phyloP scores from a whole-genome alignment of 1,140 invertebrate genomes.

The Mylabris phalerata region DNA sequence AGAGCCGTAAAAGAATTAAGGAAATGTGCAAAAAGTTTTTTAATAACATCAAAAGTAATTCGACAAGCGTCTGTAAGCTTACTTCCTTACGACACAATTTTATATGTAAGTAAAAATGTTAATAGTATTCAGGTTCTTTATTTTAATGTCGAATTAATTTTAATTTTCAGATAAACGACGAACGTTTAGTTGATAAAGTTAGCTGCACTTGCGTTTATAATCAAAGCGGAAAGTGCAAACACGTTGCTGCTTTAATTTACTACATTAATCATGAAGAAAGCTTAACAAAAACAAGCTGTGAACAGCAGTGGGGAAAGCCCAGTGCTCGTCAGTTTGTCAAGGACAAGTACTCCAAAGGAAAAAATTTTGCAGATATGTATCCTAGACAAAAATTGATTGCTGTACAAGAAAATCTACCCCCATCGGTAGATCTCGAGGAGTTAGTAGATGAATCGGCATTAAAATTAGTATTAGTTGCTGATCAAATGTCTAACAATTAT shows the following conservation, averaged over 20 bases:
- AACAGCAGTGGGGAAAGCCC: not conserved
- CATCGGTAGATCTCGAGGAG: not conserved
- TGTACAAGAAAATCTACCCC: not conserved
- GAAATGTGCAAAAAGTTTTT: not conserved
- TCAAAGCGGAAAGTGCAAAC: not conserved
- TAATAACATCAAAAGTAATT: not conserved
- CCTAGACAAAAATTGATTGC: not conserved
- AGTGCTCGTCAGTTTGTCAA: not conserved
- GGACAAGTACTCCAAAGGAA: not conserved
- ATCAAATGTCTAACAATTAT: not conserved
- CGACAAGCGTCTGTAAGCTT: too few species aligned
- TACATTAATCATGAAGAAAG: not conserved
- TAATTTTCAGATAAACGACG: not conserved
- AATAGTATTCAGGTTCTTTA: not conserved
- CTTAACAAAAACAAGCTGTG: not conserved
- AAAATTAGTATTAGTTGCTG: not conserved
- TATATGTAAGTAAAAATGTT: not conserved
- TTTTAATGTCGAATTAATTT: not conserved
- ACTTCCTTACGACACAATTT: not conserved
- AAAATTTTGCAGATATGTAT: not conserved
- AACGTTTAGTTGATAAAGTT: not conserved
- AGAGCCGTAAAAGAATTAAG: not conserved
- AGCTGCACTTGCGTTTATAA: not conserved
- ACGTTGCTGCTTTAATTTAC: not conserved
- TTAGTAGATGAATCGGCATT: not conserved